A percentile compares a stretch with the other conserved stretches of the same genome.
Conservation (phyloP, 2,113 vertebrate genomes). For the Sminthopsis crassicaudata region DNA sequence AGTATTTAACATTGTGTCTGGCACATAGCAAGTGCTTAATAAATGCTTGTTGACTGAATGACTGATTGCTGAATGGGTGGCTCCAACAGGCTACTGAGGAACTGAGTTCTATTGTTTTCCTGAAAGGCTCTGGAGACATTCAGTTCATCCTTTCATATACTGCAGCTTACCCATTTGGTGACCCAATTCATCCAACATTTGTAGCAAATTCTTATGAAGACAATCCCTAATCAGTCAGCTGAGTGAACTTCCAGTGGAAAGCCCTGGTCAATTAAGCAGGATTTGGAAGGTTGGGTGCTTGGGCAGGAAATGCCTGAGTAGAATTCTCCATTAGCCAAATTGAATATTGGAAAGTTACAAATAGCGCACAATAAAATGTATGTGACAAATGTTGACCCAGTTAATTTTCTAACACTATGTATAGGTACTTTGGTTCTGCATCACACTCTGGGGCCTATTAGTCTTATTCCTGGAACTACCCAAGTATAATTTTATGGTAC, state of each 20-base stretch:
- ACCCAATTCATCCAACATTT: neutral
- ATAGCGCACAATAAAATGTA: neutral
- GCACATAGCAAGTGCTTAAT: neutral
- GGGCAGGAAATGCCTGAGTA: neutral
- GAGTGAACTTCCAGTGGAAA: neutral
- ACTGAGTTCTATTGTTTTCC: neutral
- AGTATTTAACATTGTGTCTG: neutral
- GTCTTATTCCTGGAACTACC: neutral
- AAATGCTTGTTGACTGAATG: neutral
- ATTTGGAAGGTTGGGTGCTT: neutral
- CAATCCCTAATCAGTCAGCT: neutral
- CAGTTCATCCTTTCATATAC: neutral
- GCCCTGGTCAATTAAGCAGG: neutral
- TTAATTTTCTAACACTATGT: neutral
- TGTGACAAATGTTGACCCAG: neutral
- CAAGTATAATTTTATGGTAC: neutral
- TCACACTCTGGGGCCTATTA: neutral
- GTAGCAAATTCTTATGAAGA: neutral
- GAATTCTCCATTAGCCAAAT: neutral
- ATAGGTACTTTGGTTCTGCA: neutral
- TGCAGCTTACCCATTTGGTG: neutral
- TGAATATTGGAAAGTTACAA: neutral
- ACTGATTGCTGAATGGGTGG: neutral
- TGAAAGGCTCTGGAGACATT: neutral
- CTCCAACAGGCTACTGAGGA: neutral